Conservation (phyloP, 1,140 invertebrate genomes). For the Kradibia gibbosae region DNA sequence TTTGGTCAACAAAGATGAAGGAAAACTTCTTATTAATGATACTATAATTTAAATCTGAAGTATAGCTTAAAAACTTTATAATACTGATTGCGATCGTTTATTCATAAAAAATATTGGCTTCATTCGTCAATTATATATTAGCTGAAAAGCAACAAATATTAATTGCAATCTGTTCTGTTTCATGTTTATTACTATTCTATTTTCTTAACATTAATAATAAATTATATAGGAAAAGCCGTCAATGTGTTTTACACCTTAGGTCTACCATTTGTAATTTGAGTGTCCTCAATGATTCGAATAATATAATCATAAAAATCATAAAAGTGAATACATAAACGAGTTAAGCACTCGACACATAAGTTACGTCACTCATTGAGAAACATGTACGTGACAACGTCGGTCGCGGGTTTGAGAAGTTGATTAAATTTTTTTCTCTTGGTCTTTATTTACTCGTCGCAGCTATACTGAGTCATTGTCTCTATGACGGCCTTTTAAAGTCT, state of each 20-base stretch:
- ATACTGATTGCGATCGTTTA: too few species aligned
- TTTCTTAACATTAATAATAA: background rate
- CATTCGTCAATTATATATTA: too few species aligned
- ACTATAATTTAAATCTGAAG: too few species aligned
- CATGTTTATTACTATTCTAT: background rate
- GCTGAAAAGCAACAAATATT: too few species aligned
- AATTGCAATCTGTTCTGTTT: too few species aligned
- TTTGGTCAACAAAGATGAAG: too few species aligned
- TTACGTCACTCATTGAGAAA: slow-evolving; percentile 48
- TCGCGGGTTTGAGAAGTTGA: slow-evolving; percentile 28
- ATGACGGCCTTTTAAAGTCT: slow-evolving; percentile 41
- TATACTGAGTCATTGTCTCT: slow-evolving; percentile 45
- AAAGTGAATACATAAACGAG: slow-evolving; percentile 6
- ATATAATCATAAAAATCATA: background rate
- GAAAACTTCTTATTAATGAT: too few species aligned
- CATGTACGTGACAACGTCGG: slow-evolving; percentile 15
- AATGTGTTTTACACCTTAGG: background rate
- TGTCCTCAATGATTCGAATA: background rate
- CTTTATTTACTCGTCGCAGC: background rate
- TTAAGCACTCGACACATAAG: slow-evolving; percentile 12
- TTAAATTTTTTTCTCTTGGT: slow-evolving; percentile 37
- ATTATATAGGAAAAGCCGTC: background rate
- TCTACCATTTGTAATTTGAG: background rate
- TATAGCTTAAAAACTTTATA: too few species aligned
- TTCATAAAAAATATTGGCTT: too few species aligned